Percentiles rank a stretch among this genome's conserved stretches.
These are phyloP conservation scores for Trochalopteron elliotii DNA, from an alignment of 2,113 vertebrate genomes.

Conservation along the genomic window DNA sequence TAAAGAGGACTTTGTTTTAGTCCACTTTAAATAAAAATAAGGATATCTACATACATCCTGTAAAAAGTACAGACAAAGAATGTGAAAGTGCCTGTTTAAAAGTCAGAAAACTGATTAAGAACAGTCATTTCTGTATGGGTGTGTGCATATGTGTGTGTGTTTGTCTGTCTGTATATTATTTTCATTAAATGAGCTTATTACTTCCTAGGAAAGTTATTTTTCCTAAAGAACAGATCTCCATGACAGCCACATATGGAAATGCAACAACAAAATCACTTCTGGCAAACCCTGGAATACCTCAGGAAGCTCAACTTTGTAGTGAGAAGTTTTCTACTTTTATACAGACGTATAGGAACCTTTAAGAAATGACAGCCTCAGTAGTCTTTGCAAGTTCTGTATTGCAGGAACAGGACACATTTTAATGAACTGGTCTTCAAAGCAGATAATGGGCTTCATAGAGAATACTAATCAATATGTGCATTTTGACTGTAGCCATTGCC, in stretches of 20 bases:
- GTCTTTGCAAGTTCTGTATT: not conserved
- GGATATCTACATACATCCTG: not conserved
- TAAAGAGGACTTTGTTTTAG: not conserved
- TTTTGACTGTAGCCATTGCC: not conserved
- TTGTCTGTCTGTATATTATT: not conserved
- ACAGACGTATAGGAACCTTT: not conserved
- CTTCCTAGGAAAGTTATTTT: not conserved
- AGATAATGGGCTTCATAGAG: not conserved
- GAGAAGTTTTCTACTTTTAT: not conserved
- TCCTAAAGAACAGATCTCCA: not conserved
- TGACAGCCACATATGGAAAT: not conserved
- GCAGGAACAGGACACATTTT: not conserved
- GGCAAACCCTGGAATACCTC: not conserved
- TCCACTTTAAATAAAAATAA: not conserved
- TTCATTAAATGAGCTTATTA: not conserved
- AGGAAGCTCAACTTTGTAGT: not conserved
- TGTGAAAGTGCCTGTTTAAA: not conserved
- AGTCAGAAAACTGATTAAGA: not conserved
- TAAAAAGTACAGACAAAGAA: not conserved
- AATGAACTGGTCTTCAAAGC: not conserved
- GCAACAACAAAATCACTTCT: not conserved
- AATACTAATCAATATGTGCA: not conserved
- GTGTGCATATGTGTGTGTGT: fast-evolving
- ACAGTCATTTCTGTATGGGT: not conserved
- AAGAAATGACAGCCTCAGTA: not conserved